Conservation (phyloP, 2,797 vertebrate species). For the Steatocranus sp. region DNA sequence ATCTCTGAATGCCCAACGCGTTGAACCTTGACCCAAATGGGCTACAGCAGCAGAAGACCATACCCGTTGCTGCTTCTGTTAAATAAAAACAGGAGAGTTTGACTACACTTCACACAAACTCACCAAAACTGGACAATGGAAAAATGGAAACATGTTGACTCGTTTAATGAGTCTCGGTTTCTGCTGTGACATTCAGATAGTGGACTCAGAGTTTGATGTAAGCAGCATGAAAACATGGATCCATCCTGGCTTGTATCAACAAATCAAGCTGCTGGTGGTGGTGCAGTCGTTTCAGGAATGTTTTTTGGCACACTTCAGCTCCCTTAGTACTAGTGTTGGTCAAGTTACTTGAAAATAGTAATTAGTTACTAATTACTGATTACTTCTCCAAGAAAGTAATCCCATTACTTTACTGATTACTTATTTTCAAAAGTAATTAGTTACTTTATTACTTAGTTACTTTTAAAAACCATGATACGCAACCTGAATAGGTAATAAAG, state of each 20-base stretch:
- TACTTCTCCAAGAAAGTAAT: not conserved
- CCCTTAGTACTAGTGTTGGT: not conserved
- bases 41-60: not conserved
- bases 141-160: too few species aligned
- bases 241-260: too few species aligned
- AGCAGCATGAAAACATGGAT: too few species aligned
- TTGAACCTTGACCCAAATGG: not conserved
- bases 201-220: too few species aligned
- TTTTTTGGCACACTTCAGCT: too few species aligned
- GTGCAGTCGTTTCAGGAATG: too few species aligned
- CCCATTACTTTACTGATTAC: not conserved
- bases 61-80: not conserved
- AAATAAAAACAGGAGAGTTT: not conserved
- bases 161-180: too few species aligned
- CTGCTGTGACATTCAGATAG: too few species aligned
- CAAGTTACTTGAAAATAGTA: not conserved
- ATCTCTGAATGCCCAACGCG: accelerated
- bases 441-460: not conserved
- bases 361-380: not conserved
- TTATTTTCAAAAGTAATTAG: not conserved
- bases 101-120: not conserved
- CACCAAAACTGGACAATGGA: not conserved
- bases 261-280: too few species aligned
- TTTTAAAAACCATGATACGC: not conserved
- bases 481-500: not conserved